A percentile compares a stretch with the other conserved stretches of the same genome.
phyloP scores from a whole-genome alignment of 2,113 vertebrate species.

The Scomber japonicus region DNA sequence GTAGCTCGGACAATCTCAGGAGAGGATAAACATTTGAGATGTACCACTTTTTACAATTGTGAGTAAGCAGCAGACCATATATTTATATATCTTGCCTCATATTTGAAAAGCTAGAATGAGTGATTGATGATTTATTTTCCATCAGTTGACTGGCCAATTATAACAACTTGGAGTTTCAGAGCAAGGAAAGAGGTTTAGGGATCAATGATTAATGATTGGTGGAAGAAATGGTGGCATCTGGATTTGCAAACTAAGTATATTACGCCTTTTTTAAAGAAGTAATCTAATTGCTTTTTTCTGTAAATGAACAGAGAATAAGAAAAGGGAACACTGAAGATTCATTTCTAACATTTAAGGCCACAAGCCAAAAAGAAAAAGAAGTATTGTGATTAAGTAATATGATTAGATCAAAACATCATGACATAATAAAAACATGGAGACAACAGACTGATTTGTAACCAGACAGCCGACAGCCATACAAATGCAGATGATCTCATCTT shows the following conservation, averaged over 20 bases:
- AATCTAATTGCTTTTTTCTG: too few relatives aligned
- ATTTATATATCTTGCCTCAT: too few relatives aligned
- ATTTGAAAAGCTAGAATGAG: background rate
- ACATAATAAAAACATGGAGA: background rate
- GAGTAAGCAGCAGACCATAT: too few relatives aligned
- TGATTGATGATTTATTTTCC: too few relatives aligned
- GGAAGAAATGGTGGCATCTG: background rate
- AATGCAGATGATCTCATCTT: constrained; percentile 27
- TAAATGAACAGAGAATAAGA: too few relatives aligned
- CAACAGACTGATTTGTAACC: background rate
- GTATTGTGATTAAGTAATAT: background rate
- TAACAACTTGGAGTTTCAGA: too few relatives aligned
- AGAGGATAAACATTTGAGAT: too few relatives aligned
- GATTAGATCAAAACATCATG: background rate
- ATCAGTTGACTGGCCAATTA: too few relatives aligned
- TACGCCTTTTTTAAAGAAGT: too few relatives aligned
- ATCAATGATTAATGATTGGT: background rate
- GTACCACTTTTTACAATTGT: too few relatives aligned
- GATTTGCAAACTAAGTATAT: background rate
- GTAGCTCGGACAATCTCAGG: too few relatives aligned
- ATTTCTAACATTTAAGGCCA: background rate
- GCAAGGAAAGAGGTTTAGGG: too few relatives aligned
- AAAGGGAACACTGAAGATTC: background rate
- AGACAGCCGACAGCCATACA: background rate
- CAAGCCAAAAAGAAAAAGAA: background rate